Evolutionary conservation across 2,888 invertebrate genomes (phyloP), one percentile per base, ranked within the genome.

Genomic region (Cenopis cana): DNA sequence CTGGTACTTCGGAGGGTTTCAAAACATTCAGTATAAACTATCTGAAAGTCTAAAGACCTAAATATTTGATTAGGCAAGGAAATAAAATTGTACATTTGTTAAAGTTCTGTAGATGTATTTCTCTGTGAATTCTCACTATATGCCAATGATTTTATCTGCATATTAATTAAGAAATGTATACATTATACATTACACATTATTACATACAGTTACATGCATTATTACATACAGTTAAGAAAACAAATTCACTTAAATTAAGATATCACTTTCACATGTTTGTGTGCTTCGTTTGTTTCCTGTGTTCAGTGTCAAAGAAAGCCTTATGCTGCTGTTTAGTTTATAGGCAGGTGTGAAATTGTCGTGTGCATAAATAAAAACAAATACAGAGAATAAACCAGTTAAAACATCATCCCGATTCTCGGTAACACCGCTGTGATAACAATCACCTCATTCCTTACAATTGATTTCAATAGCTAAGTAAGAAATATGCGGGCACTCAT

Each of bases 1-100:
- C 36, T 89, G 92, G 79, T 89, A 91, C 75, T 93, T 93, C 71
- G 94, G 94, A 24, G 95, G 95, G 5, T 95, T 95, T 78, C 95
- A 95, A 75, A 93, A 94, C 78, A 86, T 93, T 76, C 93, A 93
- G 83, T 95, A 87, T 89, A 95, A 88, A 89, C 91, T 94, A 74
- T 79, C 89, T 29, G 82, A 86, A 60, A 82, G 82, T 72, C 65
- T 76, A 38, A 76, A 76, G 49, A 49, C 70, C 52, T 76, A 73
- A 29, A 14, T n/a, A 38, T 14, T 17, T 59, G 1, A 12, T 50
- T 29, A 68, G 55, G 24, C 64, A 36, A 57, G 6, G 76, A 74
- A 65, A 55, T 54, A 66, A 68, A 75, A 73, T 50, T 65, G 65
- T 70, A 75, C 62, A 57, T 49, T 69, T 49, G 20, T 38, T 38